Percentiles rank a stretch among this genome's conserved stretches.
Evolutionary conservation across 2,888 invertebrate genomes (phyloP).

Genomic region (Agriotes lineatus): DNA sequence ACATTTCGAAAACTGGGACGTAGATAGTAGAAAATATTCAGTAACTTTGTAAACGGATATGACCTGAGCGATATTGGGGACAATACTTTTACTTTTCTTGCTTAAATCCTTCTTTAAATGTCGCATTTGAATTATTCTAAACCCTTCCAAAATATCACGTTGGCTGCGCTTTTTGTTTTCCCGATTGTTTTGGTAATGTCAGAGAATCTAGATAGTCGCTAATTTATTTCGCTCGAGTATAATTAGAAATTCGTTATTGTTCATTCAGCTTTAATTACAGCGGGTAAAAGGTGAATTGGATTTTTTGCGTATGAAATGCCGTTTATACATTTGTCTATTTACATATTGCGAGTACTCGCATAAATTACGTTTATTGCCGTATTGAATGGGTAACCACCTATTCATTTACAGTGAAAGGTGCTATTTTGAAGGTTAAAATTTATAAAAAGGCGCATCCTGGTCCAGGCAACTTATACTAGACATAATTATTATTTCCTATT

Average conservation of each 20-base stretch:
- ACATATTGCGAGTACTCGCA: conserved; percentile 6
- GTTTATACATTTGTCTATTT: conserved; percentile 2
- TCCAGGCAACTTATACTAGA: conserved; percentile 44
- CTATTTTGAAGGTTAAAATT: conserved; percentile 57
- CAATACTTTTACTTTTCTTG: conserved; percentile 58
- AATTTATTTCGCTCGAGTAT: background rate
- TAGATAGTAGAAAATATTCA: conserved; percentile 38
- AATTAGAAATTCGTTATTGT: too few species aligned
- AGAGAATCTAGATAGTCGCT: background rate
- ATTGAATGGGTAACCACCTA: conserved; percentile 14
- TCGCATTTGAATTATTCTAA: background rate
- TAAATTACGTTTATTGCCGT: conserved; percentile 10
- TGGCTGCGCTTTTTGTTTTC: background rate
- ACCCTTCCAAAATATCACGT: background rate
- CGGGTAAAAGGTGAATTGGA: conserved; percentile 3
- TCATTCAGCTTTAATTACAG: background rate
- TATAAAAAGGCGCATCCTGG: conserved; percentile 60
- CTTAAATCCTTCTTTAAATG: conserved; percentile 6
- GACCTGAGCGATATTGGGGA: conserved; percentile 56
- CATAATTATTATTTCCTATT: conserved; percentile 37
- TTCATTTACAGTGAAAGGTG: conserved; percentile 53
- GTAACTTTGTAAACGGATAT: conserved; percentile 57
- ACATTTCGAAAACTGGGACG: conserved; percentile 41
- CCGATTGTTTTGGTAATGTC: background rate
- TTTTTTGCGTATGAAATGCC: conserved; percentile 7